Percentiles rank a stretch among this genome's conserved stretches.
Conservation (phyloP, 2,797 vertebrate genomes). For the Ambastaia sidthimunki region DNA sequence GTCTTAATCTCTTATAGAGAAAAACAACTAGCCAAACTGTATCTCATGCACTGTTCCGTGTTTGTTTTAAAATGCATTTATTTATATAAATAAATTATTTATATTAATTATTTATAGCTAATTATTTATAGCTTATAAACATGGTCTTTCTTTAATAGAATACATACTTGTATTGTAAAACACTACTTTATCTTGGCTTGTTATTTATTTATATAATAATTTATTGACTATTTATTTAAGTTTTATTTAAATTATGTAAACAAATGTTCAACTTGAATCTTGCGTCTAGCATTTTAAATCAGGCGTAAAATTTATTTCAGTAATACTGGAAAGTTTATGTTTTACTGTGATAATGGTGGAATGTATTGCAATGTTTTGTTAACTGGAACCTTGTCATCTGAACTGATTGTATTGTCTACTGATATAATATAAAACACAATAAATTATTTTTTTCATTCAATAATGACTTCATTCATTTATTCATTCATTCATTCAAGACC, state of each 20-base stretch:
- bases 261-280: not conserved
- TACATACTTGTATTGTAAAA: constrained; percentile 47
- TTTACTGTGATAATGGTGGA: constrained; percentile 4
- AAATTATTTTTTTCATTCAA: not conserved
- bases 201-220: constrained; percentile 56
- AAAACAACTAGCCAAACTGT: constrained; percentile 16
- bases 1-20: constrained; percentile 60
- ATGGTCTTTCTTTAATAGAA: not conserved
- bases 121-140: not conserved
- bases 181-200: constrained; percentile 47
- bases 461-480: not conserved
- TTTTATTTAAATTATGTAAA: constrained; percentile 25
- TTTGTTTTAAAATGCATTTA: constrained; percentile 81
- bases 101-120: too few species aligned
- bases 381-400: not conserved
- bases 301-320: not conserved
- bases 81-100: constrained; percentile 30
- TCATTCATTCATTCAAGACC: not conserved
- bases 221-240: constrained; percentile 58
- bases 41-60: constrained; percentile 62
- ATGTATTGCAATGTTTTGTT: constrained; percentile 5
- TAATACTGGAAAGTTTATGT: constrained; percentile 10
- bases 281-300: not conserved
- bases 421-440: constrained; percentile 3
- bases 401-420: constrained; percentile 14